Conservation (phyloP, 2,888 invertebrate species). For the Xylota segnis region DNA sequence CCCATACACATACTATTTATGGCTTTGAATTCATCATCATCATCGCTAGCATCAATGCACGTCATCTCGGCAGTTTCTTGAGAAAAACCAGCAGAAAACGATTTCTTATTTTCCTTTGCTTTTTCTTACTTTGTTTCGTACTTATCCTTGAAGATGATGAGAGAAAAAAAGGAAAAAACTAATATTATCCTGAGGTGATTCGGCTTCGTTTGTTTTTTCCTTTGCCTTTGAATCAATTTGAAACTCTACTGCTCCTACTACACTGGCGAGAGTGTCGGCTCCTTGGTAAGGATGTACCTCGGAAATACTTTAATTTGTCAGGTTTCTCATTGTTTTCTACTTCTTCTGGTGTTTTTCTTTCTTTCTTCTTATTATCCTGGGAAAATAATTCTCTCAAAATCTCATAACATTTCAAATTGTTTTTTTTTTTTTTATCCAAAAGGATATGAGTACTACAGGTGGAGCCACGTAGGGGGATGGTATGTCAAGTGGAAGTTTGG, state of each 20-base stretch:
- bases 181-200: constrained; percentile 22
- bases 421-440: neutral
- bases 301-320: constrained; percentile 44
- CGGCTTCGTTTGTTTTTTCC: neutral
- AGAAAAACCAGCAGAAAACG: neutral
- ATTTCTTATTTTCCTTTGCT: neutral
- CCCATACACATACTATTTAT: neutral
- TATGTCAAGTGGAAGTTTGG: constrained; percentile 7
- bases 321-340: constrained; percentile 12
- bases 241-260: neutral
- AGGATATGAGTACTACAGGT: neutral
- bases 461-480: neutral
- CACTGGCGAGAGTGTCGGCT: neutral
- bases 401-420: neutral
- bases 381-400: neutral
- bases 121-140: neutral
- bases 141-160: constrained; percentile 22
- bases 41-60: neutral
- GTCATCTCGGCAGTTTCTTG: neutral
- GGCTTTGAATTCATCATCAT: constrained; percentile 2
- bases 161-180: constrained; percentile 26
- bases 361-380: constrained; percentile 9
- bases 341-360: neutral
- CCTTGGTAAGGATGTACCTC: neutral
- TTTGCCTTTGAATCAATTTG: constrained; percentile 2